Percentiles rank a stretch among this genome's conserved stretches.
Conservation (phyloP, 2,113 vertebrate species). For the Sapayoa aenigma region DNA sequence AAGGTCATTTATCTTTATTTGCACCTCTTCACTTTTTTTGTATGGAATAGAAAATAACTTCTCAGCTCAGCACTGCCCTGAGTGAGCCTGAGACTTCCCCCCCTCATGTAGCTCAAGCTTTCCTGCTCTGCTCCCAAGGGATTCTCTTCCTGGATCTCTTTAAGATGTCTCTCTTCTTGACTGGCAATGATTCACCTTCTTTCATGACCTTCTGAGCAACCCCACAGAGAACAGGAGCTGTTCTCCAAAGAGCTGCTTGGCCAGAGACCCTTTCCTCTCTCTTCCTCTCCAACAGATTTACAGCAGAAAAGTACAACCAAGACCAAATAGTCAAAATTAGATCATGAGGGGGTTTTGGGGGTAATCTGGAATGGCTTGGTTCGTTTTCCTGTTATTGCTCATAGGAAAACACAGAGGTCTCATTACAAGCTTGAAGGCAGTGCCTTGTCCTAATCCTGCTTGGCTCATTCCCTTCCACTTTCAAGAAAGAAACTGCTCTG, state of each 20-base stretch:
- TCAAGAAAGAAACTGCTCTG: neutral
- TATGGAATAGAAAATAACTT: neutral
- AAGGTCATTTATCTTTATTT: neutral
- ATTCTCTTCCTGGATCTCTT: neutral
- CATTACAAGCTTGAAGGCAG: neutral
- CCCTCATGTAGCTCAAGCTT: rapidly evolving
- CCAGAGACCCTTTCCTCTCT: neutral
- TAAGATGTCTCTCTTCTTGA: neutral
- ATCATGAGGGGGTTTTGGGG: rapidly evolving
- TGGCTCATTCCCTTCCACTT: neutral
- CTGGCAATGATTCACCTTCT: neutral
- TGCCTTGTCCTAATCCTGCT: neutral
- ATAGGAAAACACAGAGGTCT: neutral
- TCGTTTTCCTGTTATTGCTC: neutral
- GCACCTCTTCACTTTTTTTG: neutral
- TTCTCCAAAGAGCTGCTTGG: neutral
- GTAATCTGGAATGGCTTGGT: neutral
- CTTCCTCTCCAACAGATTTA: neutral
- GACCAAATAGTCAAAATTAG: neutral
- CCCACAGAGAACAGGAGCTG: neutral
- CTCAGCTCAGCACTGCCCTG: neutral
- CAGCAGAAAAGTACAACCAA: neutral
- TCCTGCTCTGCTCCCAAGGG: neutral
- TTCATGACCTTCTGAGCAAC: neutral
- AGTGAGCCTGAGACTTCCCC: neutral